Base-by-base conservation (phyloP, 2,113 vertebrate genomes). In the Archilochus colubris region DNA sequence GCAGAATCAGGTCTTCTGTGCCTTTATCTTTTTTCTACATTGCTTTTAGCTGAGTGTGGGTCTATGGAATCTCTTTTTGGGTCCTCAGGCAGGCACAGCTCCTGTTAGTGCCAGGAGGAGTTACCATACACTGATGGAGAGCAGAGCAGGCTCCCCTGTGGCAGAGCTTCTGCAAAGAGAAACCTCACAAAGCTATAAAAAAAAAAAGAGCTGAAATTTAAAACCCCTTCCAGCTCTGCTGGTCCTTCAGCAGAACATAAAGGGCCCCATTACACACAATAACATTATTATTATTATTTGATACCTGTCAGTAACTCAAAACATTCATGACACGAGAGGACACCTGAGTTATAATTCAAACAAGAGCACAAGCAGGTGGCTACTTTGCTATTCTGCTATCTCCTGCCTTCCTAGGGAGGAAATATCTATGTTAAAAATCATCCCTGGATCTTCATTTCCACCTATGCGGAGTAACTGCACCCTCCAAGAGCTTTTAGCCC, bases 281-380 rank as follows among this genome's bases (percentile, higher is more conserved):
- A 86, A 88, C 66, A 88, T 88, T 75, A 61, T 48, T 58, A 88
- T 88, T 75, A 61, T 48, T 58, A 68, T 77, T 77, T 67, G 72
- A 70, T 72, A 72, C 23, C 79, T 67, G 53, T 38, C 64, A 70
- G 38, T 7, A 46, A n/a, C 59, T 77, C 31, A 66, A 66, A 87
- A 30, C 51, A 17, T 20, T 58, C 1, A 0, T 10, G 70, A 19
- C 61, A 46, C 0, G 0, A 73, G 46, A 87, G 66, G 33, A 36
- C 51, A 55, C 48, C 16, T 4, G 24, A 82, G 33, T 19, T 40
- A 17, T 21, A 27, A 48, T 91, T 67, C 55, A 70, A 95, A 70
- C 43, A 28, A 38, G 58, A 57, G 51, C 68, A 73, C 1, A 1
- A 74, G 43, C 59, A 70, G 31, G 84, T 68, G 64, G 53, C 33